Conservation (phyloP, 2,888 invertebrate genomes). For the Microplitis manilae region DNA sequence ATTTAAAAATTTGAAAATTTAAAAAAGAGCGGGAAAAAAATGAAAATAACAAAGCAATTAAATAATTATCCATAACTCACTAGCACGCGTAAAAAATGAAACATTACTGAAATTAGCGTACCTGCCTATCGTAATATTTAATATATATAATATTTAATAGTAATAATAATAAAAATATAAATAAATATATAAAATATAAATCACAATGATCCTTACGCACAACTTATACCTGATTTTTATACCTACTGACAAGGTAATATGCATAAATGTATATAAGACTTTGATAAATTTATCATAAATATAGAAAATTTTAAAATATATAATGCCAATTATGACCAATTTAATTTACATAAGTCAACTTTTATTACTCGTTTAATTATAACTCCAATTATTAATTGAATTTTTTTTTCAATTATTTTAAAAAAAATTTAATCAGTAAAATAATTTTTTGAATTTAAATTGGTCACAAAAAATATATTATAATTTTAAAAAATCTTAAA, state of each 20-base stretch:
- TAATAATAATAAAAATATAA: neutral
- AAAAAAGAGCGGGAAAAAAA: neutral
- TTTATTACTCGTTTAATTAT: too few relatives aligned
- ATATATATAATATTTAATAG: neutral
- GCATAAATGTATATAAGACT: constrained; percentile 1
- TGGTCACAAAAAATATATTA: too few relatives aligned
- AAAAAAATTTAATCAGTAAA: too few relatives aligned
- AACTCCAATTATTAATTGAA: too few relatives aligned
- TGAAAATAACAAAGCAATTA: neutral
- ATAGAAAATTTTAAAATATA: neutral
- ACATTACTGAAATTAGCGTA: constrained; percentile 2
- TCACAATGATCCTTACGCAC: constrained; percentile 8
- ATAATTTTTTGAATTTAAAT: too few relatives aligned
- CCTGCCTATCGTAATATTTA: neutral
- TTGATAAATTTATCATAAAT: neutral
- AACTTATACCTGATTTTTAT: constrained; percentile 17
- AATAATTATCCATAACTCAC: neutral
- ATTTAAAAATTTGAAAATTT: neutral
- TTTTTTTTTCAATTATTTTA: too few relatives aligned
- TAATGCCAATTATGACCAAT: neutral
- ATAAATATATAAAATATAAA: neutral
- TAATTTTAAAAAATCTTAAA: too few relatives aligned
- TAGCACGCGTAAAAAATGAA: constrained; percentile 5
- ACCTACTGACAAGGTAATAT: constrained; percentile 1
- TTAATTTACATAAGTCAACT: neutral